Percentiles rank a stretch among this genome's conserved stretches.
Conservation (phyloP, 2,888 invertebrate species). For the Leucophenga montana region DNA sequence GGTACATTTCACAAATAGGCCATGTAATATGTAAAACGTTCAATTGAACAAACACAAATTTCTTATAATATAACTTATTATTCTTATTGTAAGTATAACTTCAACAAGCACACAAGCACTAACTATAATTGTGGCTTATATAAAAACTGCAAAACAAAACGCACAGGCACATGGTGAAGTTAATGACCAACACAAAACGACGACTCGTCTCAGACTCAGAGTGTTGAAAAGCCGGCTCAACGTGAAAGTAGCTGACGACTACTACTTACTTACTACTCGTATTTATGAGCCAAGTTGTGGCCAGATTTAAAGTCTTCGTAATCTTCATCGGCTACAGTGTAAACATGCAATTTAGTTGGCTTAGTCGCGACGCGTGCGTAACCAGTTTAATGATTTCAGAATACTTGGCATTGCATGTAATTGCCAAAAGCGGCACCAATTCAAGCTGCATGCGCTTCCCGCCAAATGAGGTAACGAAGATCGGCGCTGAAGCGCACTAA, state of each 20-base stretch:
- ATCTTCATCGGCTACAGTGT: neutral
- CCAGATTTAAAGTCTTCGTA: neutral
- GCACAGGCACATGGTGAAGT: neutral
- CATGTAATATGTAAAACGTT: too few species aligned
- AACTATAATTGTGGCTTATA: neutral
- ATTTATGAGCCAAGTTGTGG: neutral
- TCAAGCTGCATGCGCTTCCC: too few species aligned
- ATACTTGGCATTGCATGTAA: neutral
- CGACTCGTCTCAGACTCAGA: neutral
- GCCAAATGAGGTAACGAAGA: too few species aligned
- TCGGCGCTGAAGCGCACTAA: too few species aligned
- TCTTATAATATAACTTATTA: neutral
- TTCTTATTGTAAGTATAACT: neutral
- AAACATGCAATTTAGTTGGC: neutral
- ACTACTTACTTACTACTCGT: too few species aligned
- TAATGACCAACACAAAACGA: neutral
- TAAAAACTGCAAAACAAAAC: neutral
- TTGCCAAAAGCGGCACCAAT: too few species aligned
- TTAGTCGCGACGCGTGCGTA: constrained; percentile 13
- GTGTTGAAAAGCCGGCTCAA: neutral
- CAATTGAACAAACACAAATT: too few species aligned
- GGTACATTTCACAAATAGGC: too few species aligned
- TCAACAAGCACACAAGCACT: neutral
- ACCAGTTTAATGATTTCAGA: constrained; percentile 19
- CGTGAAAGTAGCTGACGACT: constrained; percentile 7